phyloP scores from a whole-genome alignment of 1,140 invertebrate species.

The Pachyrhynchus sulphureomaculatus region DNA sequence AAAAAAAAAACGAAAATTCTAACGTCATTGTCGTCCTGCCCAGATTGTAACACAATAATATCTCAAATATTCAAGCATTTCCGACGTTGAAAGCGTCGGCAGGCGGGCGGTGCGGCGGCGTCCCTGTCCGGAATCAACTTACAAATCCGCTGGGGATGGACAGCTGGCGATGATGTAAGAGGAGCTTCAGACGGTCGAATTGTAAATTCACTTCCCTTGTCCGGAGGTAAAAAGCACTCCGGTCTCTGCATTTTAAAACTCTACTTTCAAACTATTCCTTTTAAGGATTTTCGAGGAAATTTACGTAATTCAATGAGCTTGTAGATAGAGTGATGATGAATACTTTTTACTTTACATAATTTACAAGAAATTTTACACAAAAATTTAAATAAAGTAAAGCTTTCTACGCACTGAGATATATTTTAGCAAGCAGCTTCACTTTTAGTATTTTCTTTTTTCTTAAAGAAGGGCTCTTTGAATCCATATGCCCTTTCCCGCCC shows the following conservation, averaged over 20 bases:
- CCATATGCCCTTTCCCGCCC: too few species aligned
- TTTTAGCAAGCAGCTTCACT: too few species aligned
- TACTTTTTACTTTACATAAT: too few species aligned
- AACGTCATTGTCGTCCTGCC: too few species aligned
- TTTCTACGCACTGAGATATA: too few species aligned
- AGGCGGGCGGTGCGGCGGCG: conserved; percentile 7
- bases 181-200: conserved; percentile 44
- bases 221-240: conserved; percentile 48
- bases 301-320: conserved; percentile 21
- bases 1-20: too few species aligned
- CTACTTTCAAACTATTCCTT: conserved; percentile 34
- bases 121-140: conserved; percentile 42
- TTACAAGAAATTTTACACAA: too few species aligned
- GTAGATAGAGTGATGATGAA: neutral
- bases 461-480: too few species aligned
- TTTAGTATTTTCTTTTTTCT: too few species aligned
- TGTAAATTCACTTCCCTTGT: conserved; percentile 52
- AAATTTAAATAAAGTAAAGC: too few species aligned
- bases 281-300: conserved; percentile 21
- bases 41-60: neutral
- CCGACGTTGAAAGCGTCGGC: conserved; percentile 24
- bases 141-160: conserved; percentile 48
- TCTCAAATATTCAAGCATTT: neutral
- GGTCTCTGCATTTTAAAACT: conserved; percentile 43
- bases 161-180: conserved; percentile 48